Evolutionary conservation across 2,113 vertebrate species (phyloP).

Genomic region (Cebidichthys violaceus): DNA sequence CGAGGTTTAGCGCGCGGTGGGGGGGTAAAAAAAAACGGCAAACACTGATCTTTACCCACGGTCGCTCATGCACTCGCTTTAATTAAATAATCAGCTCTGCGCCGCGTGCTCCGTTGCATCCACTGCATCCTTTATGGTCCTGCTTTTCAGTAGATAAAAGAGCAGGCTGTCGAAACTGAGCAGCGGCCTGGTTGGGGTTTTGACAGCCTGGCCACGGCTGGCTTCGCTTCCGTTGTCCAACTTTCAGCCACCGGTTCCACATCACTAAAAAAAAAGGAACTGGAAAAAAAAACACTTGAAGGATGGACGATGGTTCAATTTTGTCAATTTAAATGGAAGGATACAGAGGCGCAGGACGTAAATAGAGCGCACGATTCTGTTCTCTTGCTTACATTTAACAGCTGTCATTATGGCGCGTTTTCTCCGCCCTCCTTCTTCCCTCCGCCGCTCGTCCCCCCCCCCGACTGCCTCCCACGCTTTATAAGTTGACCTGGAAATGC

Average conservation of each 20-base stretch:
- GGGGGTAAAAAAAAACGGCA: background rate
- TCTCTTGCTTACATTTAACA: background rate
- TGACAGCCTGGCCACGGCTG: constrained; percentile 2
- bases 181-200: too few relatives aligned
- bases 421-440: background rate
- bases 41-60: background rate
- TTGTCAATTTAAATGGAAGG: background rate
- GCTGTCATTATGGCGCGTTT: background rate
- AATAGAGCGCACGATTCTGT: background rate
- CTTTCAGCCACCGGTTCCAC: constrained; percentile 18
- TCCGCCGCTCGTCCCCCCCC: constrained; percentile 9
- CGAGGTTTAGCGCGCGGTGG: constrained; percentile 1
- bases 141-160: constrained; percentile 36
- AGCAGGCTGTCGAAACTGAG: constrained; percentile 42
- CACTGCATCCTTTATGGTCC: background rate
- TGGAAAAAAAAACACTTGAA: background rate
- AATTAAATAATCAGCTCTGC: constrained; percentile 18
- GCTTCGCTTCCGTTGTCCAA: constrained; percentile 6
- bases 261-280: constrained; percentile 6
- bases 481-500: constrained; percentile 67
- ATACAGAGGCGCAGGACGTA: background rate
- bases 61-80: background rate
- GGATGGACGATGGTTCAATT: background rate
- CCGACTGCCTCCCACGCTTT: constrained; percentile 17
- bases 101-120: constrained; percentile 6